Evolutionary conservation across 2,113 vertebrate species (phyloP).

Genomic region (Mola mola): DNA sequence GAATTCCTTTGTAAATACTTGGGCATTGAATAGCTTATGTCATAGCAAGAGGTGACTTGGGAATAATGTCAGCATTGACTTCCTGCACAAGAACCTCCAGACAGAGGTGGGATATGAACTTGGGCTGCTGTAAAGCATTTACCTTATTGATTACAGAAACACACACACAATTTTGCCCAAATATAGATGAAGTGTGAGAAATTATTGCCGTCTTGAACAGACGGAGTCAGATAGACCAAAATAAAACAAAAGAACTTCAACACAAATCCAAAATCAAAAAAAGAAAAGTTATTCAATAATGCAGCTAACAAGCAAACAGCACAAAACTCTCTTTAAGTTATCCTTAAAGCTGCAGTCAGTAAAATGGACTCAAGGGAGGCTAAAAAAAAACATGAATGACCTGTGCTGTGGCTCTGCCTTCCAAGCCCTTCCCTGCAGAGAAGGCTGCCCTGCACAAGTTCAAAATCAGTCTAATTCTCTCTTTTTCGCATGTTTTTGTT

Average conservation of each 20-base stretch:
- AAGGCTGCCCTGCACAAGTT: no score
- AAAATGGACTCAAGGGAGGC: no score
- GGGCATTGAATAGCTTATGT: constrained; percentile 12
- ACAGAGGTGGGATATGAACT: constrained; percentile 48
- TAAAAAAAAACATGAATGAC: not conserved
- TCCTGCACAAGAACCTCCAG: constrained; percentile 42
- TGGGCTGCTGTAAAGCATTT: constrained; percentile 26
- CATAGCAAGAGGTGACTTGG: constrained; percentile 39
- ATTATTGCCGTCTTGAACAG: constrained; percentile 8
- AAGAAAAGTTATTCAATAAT: no score
- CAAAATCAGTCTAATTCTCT: no score
- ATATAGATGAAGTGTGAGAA: not conserved
- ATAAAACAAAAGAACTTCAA: not conserved
- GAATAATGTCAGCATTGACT: constrained; percentile 31
- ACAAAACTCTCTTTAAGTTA: no score
- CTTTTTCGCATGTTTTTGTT: not conserved
- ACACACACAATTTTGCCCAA: constrained; percentile 5
- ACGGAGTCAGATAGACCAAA: not conserved
- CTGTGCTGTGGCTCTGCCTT: no score
- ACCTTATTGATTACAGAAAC: constrained; percentile 28
- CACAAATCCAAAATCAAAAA: no score
- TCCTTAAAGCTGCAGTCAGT: no score
- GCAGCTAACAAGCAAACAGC: no score
- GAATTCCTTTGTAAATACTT: constrained; percentile 35
- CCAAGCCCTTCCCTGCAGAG: no score